Conservation (phyloP, 2,888 invertebrate species). For the Agapostemon virescens region DNA sequence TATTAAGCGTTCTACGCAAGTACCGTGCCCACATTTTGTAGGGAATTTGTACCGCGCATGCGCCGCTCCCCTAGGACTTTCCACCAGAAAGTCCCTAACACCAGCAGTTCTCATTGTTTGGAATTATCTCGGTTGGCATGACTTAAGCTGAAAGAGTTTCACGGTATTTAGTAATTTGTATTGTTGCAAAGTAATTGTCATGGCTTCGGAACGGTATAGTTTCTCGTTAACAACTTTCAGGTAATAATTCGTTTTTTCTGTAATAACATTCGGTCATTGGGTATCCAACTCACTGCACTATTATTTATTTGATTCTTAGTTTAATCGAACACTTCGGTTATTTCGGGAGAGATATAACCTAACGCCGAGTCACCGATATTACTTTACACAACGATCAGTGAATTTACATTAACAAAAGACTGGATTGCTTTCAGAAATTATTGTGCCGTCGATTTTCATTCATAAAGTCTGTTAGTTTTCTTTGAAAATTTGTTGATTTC, state of each 20-base stretch:
- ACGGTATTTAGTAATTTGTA: slow-evolving; percentile 53
- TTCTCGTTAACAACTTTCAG: slow-evolving; percentile 95
- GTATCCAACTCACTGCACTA: neutral
- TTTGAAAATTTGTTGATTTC: neutral
- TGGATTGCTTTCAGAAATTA: neutral
- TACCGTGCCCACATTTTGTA: too few species aligned
- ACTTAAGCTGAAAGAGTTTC: slow-evolving; percentile 22
- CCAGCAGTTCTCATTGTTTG: neutral
- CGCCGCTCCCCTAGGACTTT: too few species aligned
- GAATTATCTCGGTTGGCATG: neutral
- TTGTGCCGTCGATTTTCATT: neutral
- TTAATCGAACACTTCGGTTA: neutral
- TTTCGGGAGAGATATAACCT: slow-evolving; percentile 45
- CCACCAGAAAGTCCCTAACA: slow-evolving; percentile 26
- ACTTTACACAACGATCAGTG: slow-evolving; percentile 12
- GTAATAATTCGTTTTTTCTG: slow-evolving; percentile 79
- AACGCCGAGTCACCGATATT: neutral
- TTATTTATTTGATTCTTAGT: neutral
- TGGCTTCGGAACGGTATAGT: slow-evolving; percentile 97
- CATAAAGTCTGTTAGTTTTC: neutral
- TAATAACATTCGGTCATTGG: neutral
- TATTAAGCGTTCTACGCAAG: too few species aligned
- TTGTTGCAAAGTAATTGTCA: slow-evolving; percentile 85
- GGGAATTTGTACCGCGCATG: too few species aligned
- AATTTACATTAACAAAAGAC: slow-evolving; percentile 16